Conservation (phyloP, 2,888 invertebrate genomes). For the Pammene fasciana region DNA sequence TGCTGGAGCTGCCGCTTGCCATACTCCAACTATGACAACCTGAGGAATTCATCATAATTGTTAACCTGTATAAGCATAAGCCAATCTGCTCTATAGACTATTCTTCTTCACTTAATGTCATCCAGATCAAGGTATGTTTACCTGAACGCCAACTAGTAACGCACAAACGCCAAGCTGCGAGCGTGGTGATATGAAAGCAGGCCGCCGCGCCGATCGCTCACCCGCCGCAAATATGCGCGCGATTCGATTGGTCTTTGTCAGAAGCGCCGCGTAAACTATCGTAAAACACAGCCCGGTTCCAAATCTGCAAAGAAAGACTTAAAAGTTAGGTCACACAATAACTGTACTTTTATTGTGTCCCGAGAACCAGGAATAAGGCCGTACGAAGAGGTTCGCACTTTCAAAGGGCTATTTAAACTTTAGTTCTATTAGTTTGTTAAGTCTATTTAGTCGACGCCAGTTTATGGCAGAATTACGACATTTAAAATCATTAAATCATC, state of each 20-base stretch:
- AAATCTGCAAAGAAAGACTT: conserved; percentile 79
- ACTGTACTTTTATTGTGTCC: no score
- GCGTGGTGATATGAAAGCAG: conserved; percentile 95
- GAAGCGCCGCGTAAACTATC: conserved; percentile 96
- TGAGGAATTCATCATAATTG: conserved; percentile 42
- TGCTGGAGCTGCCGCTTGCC: conserved; percentile 96
- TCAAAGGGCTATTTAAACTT: no score
- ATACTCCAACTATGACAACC: conserved; percentile 93
- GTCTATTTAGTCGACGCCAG: no score
- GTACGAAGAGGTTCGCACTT: no score
- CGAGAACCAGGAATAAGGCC: no score
- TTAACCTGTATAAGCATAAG: no score
- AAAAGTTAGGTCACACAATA: no score
- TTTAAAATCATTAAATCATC: no score
- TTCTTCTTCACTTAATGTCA: no score
- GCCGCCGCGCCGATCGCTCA: conserved; percentile 95
- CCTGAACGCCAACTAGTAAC: conserved; percentile 93
- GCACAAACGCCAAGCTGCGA: conserved; percentile 95
- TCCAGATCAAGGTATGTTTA: conserved; percentile 54
- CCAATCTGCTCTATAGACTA: no score
- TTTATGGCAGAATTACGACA: no score
- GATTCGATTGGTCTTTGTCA: conserved; percentile 98
- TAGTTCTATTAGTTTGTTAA: no score
- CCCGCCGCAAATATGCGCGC: conserved; percentile 97
- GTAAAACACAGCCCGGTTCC: conserved; percentile 97